Evolutionary conservation across 2,797 vertebrate species (phyloP).

Genomic region (Hafferia zeledoni): DNA sequence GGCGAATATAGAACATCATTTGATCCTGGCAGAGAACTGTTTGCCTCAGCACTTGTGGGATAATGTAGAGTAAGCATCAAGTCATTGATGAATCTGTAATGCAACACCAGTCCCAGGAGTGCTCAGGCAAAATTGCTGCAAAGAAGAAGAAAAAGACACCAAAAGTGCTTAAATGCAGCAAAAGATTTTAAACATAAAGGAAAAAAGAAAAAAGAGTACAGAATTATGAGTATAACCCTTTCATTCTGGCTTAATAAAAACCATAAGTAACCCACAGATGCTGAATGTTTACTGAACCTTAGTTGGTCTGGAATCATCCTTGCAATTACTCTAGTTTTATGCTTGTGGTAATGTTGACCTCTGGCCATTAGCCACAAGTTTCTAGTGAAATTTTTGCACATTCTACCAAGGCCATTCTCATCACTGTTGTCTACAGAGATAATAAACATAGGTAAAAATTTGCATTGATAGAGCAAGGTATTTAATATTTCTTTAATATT

Average conservation of each 20-base stretch:
- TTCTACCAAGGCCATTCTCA: not conserved
- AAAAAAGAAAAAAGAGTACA: not conserved
- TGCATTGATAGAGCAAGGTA: not conserved
- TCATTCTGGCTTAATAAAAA: not conserved
- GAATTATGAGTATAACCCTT: not conserved
- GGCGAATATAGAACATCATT: slow-evolving; percentile 41
- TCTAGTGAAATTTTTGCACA: not conserved
- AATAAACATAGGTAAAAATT: not conserved
- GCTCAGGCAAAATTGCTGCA: slow-evolving; percentile 67
- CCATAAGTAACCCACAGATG: not conserved
- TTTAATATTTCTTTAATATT: not conserved
- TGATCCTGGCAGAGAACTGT: slow-evolving; percentile 67
- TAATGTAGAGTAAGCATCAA: slow-evolving; percentile 56
- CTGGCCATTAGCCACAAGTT: not conserved
- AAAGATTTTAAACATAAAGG: not conserved
- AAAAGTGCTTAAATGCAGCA: slow-evolving; percentile 4
- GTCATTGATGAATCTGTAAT: slow-evolving; percentile 70
- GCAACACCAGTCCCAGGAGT: slow-evolving; percentile 74
- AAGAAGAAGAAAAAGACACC: slow-evolving; percentile 38
- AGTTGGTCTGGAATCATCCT: not conserved
- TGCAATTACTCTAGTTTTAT: not conserved
- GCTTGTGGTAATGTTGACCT: not conserved
- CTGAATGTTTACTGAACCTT: not conserved
- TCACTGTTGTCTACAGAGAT: not conserved
- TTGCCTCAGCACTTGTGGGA: slow-evolving; percentile 67